Percentiles rank a stretch among this genome's conserved stretches.
Evolutionary conservation across 2,797 vertebrate genomes (phyloP).

Genomic region (Myripristis jacobus): DNA sequence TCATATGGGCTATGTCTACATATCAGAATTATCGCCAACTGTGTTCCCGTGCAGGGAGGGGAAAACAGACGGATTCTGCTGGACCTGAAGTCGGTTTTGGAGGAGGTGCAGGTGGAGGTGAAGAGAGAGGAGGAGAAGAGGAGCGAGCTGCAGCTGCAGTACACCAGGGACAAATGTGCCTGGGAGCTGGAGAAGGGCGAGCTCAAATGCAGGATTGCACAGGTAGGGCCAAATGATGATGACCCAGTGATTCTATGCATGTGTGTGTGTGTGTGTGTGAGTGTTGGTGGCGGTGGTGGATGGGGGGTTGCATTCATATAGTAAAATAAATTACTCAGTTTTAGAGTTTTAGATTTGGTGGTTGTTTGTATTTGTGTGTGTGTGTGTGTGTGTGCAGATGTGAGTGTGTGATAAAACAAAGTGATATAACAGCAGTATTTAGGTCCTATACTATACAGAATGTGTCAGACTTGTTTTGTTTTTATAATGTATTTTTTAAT

Average conservation of each 20-base stretch:
- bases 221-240: constrained; percentile 72
- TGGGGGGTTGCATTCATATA: background rate
- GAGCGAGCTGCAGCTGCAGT: constrained; percentile 80
- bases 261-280: too few species aligned
- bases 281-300: too few species aligned
- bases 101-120: constrained; percentile 82
- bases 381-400: background rate
- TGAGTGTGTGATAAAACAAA: background rate
- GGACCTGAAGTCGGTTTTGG: constrained; percentile 81
- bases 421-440: too few species aligned
- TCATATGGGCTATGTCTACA: background rate
- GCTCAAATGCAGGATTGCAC: constrained; percentile 80
- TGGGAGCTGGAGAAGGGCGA: constrained; percentile 85
- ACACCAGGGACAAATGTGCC: constrained; percentile 79
- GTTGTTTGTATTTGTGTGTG: background rate
- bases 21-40: constrained; percentile 6
- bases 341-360: background rate
- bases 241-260: constrained; percentile 1
- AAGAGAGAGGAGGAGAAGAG: constrained; percentile 83
- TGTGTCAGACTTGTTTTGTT: background rate
- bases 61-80: constrained; percentile 83
- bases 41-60: constrained; percentile 71
- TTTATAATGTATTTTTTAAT: background rate
- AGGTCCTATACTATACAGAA: background rate
- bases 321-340: background rate